phyloP scores from a whole-genome alignment of 2,113 vertebrate species.

The Poeciliopsis occidentalis region DNA sequence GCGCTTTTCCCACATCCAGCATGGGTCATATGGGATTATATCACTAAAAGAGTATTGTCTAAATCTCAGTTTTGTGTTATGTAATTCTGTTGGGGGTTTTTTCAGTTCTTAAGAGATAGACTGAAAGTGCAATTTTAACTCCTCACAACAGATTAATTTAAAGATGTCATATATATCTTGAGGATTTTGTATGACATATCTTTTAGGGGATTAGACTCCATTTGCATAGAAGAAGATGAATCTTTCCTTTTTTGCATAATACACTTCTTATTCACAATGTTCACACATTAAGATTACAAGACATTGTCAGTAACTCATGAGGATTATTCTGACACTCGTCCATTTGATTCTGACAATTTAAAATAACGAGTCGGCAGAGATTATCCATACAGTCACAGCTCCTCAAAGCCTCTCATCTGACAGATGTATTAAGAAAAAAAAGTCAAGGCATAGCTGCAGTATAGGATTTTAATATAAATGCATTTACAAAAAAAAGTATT shows the following conservation, averaged over 20 bases:
- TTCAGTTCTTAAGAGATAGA: not conserved
- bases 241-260: slow-evolving; percentile 21
- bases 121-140: not conserved
- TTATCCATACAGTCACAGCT: not conserved
- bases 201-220: slow-evolving; percentile 52
- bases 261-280: slow-evolving; percentile 2
- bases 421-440: not conserved
- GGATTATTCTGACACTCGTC: slow-evolving; percentile 1
- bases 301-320: not conserved
- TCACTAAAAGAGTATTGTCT: slow-evolving; percentile 7
- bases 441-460: not conserved
- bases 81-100: slow-evolving; percentile 4
- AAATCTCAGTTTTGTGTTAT: not conserved
- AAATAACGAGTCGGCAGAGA: slow-evolving; percentile 5
- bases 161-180: not conserved
- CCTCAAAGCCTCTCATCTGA: not conserved
- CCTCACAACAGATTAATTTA: not conserved
- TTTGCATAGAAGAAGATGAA: slow-evolving; percentile 37
- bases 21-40: slow-evolving; percentile 21
- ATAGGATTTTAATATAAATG: not conserved
- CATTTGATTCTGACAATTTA: slow-evolving; percentile 10
- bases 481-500: slow-evolving; percentile 2
- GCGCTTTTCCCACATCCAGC: slow-evolving; percentile 35
- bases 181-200: slow-evolving; percentile 19
- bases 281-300: not conserved